Evolutionary conservation across 1,140 invertebrate species (phyloP).

Genomic region (Diploscapter pachys): DNA sequence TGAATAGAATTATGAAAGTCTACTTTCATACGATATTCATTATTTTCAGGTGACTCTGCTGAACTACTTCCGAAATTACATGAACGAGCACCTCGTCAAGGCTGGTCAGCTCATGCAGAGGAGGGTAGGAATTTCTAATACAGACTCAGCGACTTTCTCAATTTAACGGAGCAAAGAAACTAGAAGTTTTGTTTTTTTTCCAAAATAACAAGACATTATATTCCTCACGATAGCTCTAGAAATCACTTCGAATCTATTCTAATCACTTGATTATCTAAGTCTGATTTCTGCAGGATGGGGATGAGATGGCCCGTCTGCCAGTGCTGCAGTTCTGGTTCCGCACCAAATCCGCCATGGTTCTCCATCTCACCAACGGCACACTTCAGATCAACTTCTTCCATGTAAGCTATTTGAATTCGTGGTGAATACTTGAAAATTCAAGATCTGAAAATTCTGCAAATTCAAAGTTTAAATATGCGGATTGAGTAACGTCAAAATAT

Average conservation of each 20-base stretch:
- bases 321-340: constrained; percentile 92
- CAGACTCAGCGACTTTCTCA: too few relatives aligned
- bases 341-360: constrained; percentile 87
- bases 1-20: not conserved
- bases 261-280: too few relatives aligned
- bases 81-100: constrained; percentile 94
- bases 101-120: constrained; percentile 40
- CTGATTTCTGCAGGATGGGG: constrained; percentile 66
- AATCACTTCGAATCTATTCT: too few relatives aligned
- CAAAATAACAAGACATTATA: too few relatives aligned
- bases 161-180: too few relatives aligned
- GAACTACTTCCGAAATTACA: constrained; percentile 94
- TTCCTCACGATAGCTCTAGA: too few relatives aligned
- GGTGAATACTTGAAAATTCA: too few relatives aligned
- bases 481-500: too few relatives aligned
- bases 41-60: constrained; percentile 75
- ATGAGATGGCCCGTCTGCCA: constrained; percentile 82
- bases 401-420: constrained; percentile 2
- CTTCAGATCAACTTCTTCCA: constrained; percentile 91
- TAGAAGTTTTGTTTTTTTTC: too few relatives aligned
- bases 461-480: too few relatives aligned
- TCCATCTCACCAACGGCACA: constrained; percentile 94
- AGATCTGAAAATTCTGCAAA: too few relatives aligned
- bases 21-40: not conserved
- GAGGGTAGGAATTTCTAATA: not conserved